Evolutionary conservation across 2,113 vertebrate genomes (phyloP).

Genomic region (Microcebus griseorufus): DNA sequence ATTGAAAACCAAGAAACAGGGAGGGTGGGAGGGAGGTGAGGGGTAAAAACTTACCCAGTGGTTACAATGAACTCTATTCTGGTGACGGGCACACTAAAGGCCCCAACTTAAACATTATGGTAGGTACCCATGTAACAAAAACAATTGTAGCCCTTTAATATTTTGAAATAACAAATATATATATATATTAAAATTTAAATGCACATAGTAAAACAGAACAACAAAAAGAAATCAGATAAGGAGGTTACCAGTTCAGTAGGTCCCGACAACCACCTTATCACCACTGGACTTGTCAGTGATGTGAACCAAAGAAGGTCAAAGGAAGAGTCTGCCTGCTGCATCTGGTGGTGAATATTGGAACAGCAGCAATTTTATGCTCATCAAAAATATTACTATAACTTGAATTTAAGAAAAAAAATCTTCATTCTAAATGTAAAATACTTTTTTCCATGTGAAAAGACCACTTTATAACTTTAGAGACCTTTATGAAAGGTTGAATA

Average conservation of each 20-base stretch:
- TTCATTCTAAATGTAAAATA: neutral
- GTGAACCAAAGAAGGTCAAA: neutral
- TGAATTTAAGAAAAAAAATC: neutral
- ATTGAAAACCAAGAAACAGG: too few relatives aligned
- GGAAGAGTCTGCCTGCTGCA: neutral
- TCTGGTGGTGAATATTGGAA: neutral
- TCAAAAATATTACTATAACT: neutral
- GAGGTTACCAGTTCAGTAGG: accelerated
- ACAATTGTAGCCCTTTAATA: too few relatives aligned
- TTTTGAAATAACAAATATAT: too few relatives aligned
- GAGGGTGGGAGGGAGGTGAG: too few relatives aligned
- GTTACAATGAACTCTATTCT: too few relatives aligned
- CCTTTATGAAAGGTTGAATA: neutral
- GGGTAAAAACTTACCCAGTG: too few relatives aligned
- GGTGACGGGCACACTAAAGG: too few relatives aligned
- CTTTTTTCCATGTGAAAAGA: neutral
- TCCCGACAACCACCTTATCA: neutral
- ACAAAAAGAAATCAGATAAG: neutral
- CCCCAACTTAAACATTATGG: too few relatives aligned
- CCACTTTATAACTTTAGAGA: neutral
- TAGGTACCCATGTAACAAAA: too few relatives aligned
- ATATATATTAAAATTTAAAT: too few relatives aligned
- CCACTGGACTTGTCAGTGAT: neutral
- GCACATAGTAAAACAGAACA: neutral
- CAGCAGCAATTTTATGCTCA: neutral